phyloP scores from a whole-genome alignment of 2,113 vertebrate genomes.

The Lamprotornis superbus region DNA sequence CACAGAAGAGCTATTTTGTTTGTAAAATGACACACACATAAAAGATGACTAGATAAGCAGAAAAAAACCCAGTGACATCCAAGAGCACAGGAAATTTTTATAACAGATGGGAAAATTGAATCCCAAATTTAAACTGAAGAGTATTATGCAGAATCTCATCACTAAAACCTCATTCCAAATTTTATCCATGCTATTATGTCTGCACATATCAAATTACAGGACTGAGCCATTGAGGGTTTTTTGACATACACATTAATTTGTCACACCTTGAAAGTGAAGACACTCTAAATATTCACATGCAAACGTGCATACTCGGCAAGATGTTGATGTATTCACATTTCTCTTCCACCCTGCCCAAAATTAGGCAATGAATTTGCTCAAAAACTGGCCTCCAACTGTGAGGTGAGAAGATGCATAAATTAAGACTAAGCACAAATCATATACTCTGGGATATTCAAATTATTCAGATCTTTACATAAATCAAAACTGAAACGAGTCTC shows the following conservation, averaged over 20 bases:
- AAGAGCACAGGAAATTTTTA: not conserved
- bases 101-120: not conserved
- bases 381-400: conserved; percentile 25
- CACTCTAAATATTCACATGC: not conserved
- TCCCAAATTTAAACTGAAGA: not conserved
- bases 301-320: not conserved
- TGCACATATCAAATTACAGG: not conserved
- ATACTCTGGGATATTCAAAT: conserved; percentile 10
- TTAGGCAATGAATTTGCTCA: not conserved
- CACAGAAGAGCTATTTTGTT: not conserved
- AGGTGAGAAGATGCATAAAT: conserved; percentile 41
- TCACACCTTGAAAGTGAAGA: not conserved
- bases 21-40: not conserved
- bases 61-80: not conserved
- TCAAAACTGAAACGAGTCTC: conserved; percentile 28
- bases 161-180: not conserved
- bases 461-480: conserved; percentile 16
- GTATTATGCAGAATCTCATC: not conserved
- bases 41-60: not conserved
- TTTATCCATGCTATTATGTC: not conserved
- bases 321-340: not conserved
- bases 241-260: not conserved
- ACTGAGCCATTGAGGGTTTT: not conserved
- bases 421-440: conserved; percentile 16
- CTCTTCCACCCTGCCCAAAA: not conserved